Evolutionary conservation across 2,888 invertebrate species (phyloP).

Genomic region (Morpho deidamia): DNA sequence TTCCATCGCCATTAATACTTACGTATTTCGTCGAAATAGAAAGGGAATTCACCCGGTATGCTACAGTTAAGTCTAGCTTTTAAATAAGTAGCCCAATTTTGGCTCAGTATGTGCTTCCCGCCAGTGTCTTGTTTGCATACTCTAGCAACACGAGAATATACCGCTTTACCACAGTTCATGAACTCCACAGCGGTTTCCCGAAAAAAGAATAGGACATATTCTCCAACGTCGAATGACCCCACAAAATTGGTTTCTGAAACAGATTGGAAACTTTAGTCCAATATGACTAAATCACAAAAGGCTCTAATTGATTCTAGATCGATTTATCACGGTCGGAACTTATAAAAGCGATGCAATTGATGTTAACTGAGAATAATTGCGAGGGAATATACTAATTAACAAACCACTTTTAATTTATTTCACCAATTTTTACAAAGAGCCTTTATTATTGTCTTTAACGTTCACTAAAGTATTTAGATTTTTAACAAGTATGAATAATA

Average conservation of each 20-base stretch:
- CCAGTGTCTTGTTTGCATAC: slow-evolving; percentile 85
- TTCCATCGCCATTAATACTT: slow-evolving; percentile 42
- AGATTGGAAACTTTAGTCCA: slow-evolving; percentile 27
- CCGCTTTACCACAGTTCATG: slow-evolving; percentile 83
- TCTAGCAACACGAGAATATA: slow-evolving; percentile 85
- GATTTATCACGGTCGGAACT: background rate
- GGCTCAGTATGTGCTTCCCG: slow-evolving; percentile 80
- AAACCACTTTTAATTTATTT: no score
- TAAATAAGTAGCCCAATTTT: slow-evolving; percentile 83
- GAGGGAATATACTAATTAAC: no score
- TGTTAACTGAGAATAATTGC: background rate
- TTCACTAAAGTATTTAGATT: no score
- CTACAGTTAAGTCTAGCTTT: slow-evolving; percentile 84
- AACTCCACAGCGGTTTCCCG: slow-evolving; percentile 84
- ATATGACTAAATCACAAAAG: background rate
- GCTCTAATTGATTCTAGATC: background rate
- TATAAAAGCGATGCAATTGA: background rate
- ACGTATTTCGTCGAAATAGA: slow-evolving; percentile 87
- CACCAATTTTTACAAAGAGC: no score
- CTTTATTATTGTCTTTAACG: no score
- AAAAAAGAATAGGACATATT: slow-evolving; percentile 85
- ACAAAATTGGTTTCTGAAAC: slow-evolving; percentile 85
- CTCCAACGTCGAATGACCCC: slow-evolving; percentile 83
- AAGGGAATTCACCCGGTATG: slow-evolving; percentile 85
- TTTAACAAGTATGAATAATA: no score